Evolutionary conservation across 2,888 invertebrate species (phyloP).

Genomic region (Erebia palarica): DNA sequence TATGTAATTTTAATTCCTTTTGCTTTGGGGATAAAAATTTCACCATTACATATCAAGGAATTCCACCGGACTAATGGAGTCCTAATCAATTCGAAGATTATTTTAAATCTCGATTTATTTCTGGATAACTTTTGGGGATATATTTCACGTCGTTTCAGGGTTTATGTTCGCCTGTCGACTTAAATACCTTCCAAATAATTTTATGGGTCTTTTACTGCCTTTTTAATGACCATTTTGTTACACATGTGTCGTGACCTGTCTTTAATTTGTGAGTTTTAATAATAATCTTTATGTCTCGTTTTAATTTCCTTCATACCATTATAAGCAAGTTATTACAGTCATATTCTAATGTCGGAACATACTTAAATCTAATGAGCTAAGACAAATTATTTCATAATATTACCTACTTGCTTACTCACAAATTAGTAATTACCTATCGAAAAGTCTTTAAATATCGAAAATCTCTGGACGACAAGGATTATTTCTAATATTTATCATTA

Average conservation of each 20-base stretch:
- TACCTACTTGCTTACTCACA: too few relatives aligned
- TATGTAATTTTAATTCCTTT: too few relatives aligned
- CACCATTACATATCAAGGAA: not conserved
- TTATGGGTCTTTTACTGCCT: constrained; percentile 24
- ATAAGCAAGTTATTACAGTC: too few relatives aligned
- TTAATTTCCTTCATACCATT: too few relatives aligned
- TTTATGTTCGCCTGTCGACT: constrained; percentile 32
- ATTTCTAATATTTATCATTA: too few relatives aligned
- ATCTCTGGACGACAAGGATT: too few relatives aligned
- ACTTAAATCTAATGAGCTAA: too few relatives aligned
- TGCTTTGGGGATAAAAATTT: not conserved
- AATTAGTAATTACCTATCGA: too few relatives aligned
- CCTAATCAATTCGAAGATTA: constrained; percentile 25
- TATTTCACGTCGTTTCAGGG: constrained; percentile 13
- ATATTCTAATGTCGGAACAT: too few relatives aligned
- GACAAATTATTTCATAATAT: too few relatives aligned
- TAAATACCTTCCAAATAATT: constrained; percentile 27
- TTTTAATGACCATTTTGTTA: constrained; percentile 19
- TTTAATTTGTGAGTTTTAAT: constrained; percentile 9
- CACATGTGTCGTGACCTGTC: not conserved
- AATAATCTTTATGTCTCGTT: not conserved
- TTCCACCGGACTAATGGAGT: constrained; percentile 17
- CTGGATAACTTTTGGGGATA: constrained; percentile 16
- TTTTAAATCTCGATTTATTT: constrained; percentile 33
- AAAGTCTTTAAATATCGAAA: too few relatives aligned